Evolutionary conservation across 2,113 vertebrate species (phyloP).

Genomic region (Phodopus roborovskii): DNA sequence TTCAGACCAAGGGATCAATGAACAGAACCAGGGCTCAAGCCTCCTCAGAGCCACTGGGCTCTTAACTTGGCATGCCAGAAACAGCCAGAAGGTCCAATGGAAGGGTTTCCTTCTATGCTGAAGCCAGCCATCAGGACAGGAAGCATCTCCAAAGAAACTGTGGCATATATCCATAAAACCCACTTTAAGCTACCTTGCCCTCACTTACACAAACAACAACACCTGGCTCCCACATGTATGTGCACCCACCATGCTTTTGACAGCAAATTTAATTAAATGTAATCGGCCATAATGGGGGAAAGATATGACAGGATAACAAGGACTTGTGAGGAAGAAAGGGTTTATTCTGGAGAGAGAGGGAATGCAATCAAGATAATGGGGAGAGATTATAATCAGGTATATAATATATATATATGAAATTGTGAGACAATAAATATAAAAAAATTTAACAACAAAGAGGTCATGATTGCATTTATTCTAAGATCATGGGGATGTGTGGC

Average conservation of each 20-base stretch:
- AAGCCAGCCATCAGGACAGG: neutral
- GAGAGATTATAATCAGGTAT: neutral
- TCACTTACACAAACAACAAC: neutral
- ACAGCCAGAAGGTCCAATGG: neutral
- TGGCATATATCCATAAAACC: neutral
- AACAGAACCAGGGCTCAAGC: neutral
- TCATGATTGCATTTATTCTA: neutral
- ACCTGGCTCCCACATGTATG: too few relatives aligned
- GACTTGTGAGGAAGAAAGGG: neutral
- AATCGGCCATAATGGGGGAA: neutral
- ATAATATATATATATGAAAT: neutral
- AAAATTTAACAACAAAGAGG: neutral
- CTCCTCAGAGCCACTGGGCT: neutral
- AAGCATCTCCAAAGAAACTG: neutral
- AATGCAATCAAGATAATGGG: neutral
- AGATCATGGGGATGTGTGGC: neutral
- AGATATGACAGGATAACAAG: neutral
- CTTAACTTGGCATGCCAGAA: neutral
- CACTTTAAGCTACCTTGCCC: neutral
- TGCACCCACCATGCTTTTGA: too few relatives aligned
- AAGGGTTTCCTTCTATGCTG: neutral
- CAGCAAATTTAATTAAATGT: neutral
- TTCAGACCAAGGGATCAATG: neutral
- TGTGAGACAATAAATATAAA: neutral
- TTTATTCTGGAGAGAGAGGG: neutral